Percentiles rank a stretch among this genome's conserved stretches.
Evolutionary conservation across 1,140 invertebrate species (phyloP).

Genomic region (Pararge aegeria): DNA sequence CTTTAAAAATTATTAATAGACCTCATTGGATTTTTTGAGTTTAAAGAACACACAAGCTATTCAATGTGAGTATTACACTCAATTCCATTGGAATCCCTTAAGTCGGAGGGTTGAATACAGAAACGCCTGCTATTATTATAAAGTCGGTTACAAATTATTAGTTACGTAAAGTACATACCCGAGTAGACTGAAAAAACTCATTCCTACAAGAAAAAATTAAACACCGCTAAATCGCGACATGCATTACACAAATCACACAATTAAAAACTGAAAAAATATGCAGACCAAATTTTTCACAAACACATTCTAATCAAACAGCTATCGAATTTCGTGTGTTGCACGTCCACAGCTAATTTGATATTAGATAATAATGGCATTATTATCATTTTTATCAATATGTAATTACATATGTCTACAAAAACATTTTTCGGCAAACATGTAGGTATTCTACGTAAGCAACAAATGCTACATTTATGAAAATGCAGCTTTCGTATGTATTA

Average conservation of each 20-base stretch:
- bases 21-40: no score
- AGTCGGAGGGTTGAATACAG: no score
- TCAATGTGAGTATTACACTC: no score
- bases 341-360: conserved; percentile 2
- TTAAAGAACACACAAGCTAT: no score
- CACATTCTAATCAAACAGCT: conserved; percentile 3
- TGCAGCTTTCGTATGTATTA: no score
- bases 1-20: no score
- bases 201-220: background rate
- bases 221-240: background rate
- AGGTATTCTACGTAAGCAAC: no score
- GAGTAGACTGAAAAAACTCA: conserved; percentile 13
- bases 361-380: conserved; percentile 1
- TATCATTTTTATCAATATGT: conserved; percentile 10
- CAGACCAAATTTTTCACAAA: conserved; percentile 3
- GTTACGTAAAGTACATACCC: conserved; percentile 15
- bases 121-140: no score
- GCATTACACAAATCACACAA: background rate
- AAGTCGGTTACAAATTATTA: background rate
- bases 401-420: conserved; percentile 1
- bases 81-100: no score
- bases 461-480: no score
- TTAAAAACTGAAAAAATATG: background rate
- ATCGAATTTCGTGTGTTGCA: background rate
- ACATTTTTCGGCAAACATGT: no score